Conservation (phyloP, 2,888 invertebrate species). For the Zaprionus bogoriensis region DNA sequence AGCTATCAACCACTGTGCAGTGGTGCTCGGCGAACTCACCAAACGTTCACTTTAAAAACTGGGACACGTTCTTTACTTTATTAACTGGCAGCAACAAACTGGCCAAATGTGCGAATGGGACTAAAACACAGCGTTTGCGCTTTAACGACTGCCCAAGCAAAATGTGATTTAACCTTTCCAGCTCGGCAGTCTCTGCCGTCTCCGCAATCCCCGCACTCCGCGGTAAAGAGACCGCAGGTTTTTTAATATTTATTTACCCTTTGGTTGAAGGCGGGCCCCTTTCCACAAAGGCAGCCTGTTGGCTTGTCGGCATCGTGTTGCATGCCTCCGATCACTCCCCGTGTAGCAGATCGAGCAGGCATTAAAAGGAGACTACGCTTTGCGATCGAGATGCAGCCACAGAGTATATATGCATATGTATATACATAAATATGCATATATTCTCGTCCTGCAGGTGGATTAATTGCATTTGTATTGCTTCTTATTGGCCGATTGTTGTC, state of each 20-base stretch:
- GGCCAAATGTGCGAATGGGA: conserved; percentile 10
- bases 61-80: conserved; percentile 7
- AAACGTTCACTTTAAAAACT: conserved; percentile 31
- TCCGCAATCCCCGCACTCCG: neutral
- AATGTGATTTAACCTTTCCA: conserved; percentile 19
- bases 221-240: neutral
- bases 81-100: conserved; percentile 9
- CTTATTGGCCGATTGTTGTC: conserved; percentile 28
- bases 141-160: conserved; percentile 37
- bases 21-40: too few species aligned
- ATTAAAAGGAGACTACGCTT: neutral
- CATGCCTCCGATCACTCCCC: neutral
- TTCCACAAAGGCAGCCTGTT: neutral
- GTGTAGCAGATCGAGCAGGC: neutral
- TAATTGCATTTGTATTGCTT: conserved; percentile 60
- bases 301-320: neutral
- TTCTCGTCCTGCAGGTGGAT: conserved; percentile 41
- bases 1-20: too few species aligned
- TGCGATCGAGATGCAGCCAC: neutral
- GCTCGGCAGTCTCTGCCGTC: neutral
- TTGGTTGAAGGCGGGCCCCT: neutral
- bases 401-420: neutral
- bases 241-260: neutral
- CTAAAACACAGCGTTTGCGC: conserved; percentile 32
- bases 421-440: neutral